Percentiles rank a stretch among this genome's conserved stretches.
phyloP scores from a whole-genome alignment of 30 jellyfish, hydroid and myxozoan species.

The Aurelia aurita region DNA sequence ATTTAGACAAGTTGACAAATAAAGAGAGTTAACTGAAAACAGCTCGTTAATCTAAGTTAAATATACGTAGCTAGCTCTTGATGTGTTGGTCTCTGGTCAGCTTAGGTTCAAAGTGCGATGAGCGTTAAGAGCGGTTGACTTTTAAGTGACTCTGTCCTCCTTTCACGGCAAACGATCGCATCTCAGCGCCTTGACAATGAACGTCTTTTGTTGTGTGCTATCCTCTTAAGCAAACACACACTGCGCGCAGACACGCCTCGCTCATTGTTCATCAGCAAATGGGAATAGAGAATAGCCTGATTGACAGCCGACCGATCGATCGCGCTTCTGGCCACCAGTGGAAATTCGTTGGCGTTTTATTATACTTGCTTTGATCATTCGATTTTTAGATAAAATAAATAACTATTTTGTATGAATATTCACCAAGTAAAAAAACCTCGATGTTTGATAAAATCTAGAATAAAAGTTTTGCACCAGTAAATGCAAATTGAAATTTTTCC shows the following conservation, averaged over 20 bases:
- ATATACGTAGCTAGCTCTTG: constrained; percentile 66
- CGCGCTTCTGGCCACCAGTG: constrained; percentile 76
- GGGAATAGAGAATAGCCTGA: constrained; percentile 64
- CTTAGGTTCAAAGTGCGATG: constrained; percentile 64
- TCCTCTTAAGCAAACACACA: constrained; percentile 70
- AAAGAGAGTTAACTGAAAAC: constrained; percentile 64
- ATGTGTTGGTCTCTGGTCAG: constrained; percentile 63
- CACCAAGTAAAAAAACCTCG: too few relatives aligned
- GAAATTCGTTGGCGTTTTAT: constrained; percentile 56
- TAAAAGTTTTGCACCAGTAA: too few relatives aligned
- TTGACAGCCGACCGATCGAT: constrained; percentile 60
- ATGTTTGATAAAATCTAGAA: too few relatives aligned
- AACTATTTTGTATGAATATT: too few relatives aligned
- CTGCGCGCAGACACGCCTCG: constrained; percentile 86
- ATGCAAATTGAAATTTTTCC: too few relatives aligned
- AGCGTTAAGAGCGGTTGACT: constrained; percentile 67
- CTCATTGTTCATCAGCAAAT: constrained; percentile 78
- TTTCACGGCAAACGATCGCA: constrained; percentile 68
- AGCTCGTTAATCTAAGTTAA: constrained; percentile 65
- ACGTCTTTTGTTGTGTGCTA: constrained; percentile 62
- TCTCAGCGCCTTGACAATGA: constrained; percentile 66
- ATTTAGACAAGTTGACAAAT: constrained; percentile 63
- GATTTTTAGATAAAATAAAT: too few relatives aligned
- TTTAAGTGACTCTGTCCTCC: constrained; percentile 54
- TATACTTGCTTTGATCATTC: too few relatives aligned